Base-by-base conservation (phyloP, 2,797 vertebrate genomes). In the Microhierax caerulescens region DNA sequence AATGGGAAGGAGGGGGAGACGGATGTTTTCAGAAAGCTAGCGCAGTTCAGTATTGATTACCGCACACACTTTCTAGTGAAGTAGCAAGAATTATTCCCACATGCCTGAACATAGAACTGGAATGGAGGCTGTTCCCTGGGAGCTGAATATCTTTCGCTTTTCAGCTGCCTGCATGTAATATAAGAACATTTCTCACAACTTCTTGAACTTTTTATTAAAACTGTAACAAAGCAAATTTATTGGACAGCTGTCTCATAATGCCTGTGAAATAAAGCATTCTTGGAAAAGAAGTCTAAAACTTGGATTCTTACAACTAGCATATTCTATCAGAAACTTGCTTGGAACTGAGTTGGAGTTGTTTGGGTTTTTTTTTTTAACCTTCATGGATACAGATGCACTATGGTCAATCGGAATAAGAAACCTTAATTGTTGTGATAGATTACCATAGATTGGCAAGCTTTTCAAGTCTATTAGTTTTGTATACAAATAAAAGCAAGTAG, bases 331-430 rank as follows among this genome's bases (percentile, higher is more conserved):
- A 73, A 75, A 41, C 24, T 83, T 75, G 39, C 45, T 89, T 79
- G 85, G 28, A 95, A 60, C 43, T 30, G n/a, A 34, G 5, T 43
- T 73, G 69, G 51, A 50, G 27, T 34, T 56, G 6, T 39, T 39
- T 39, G n/a, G n/a, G n/a, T n/a, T n/a, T 34, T 47, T 37, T 75
- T 95, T 80, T 86, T 84, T 64, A 50, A 22, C 73, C 19, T 43
- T 96, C 8, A 8, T 76, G 54, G 86, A 34, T 94, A 39, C 5
- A 7, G 84, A 32, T 32, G 25, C 64, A 56, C 43, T 95, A 11
- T 74, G 48, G 19, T 85, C 61, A 86, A 5, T 91, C 61, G 61
- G 68, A 93, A 64, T 93, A 92, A 93, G 88, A 95, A 93, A 85
- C 45, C 19, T 81, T 88, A 84, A 39, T 54, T 89, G 72, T 65